Evolutionary conservation across 2,113 vertebrate species (phyloP), one percentile per base, ranked within the genome.

Genomic region (Hucho hucho): DNA sequence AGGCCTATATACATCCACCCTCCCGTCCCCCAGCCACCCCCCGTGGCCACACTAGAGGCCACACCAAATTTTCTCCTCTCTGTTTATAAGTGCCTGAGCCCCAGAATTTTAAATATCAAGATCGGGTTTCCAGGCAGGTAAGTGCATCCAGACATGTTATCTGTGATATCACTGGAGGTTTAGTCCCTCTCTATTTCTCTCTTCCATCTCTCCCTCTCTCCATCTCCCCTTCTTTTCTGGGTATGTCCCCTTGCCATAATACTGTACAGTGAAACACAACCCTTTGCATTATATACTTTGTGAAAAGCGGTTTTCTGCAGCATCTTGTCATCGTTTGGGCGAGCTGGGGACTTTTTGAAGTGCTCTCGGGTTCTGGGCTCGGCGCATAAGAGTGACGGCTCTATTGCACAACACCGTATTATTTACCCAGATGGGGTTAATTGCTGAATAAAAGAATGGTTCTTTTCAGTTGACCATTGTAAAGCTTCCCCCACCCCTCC

Each of bases 381-480:
- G 88, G 93, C 90, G 93, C 95, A 96, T 94, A 95, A 95, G 94
- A 95, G 95, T 90, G 66, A 92, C 90, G 94, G 95, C 95, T 98
- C 96, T 90, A 94, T 96, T 96, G 95, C 96, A 95, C 95, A 88
- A 93, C 87, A 88, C 91, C 90, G 92, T 98, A 99, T 99, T 98
- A 98, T 98, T 97, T 98, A 98, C 97, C 93, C 95, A 97, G 96
- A 98, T 97, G 96, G 95, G 98, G 97, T 99, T 98, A 98, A 98
- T 98, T 98, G 97, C 95, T 93, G 95, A 94, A 98, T 98, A 97
- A 98, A 98, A 98, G 96, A 99, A 99, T 97, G 95, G 96, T 92
- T 95, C 95, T 96, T 97, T 98, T 99, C 97, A 98, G 96, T 94
- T 97, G 95, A 96, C 95, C 94, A 96, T 96, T 97, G 93, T 93